A percentile compares a stretch with the other conserved stretches of the same genome.
These are phyloP conservation scores for Drosophila azteca DNA, from an alignment of 1,140 invertebrate genomes.

Conservation along the genomic window DNA sequence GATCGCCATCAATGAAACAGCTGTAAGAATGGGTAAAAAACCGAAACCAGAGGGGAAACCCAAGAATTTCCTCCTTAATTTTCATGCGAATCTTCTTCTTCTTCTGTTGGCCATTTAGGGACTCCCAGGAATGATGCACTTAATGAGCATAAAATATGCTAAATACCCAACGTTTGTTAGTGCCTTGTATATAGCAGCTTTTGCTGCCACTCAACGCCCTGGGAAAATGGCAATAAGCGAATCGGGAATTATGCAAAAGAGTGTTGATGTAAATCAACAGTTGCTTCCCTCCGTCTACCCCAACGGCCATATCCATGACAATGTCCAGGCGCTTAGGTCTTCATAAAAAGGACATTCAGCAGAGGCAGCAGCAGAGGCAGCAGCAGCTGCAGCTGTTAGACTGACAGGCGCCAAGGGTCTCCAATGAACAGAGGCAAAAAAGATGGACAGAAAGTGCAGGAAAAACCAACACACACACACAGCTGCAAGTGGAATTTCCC, in stretches of 20 bases:
- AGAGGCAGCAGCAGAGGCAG: too few species aligned
- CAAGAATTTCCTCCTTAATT: constrained; percentile 7
- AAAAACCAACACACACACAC: too few species aligned
- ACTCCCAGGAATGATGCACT: constrained; percentile 46
- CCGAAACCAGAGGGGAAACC: neutral
- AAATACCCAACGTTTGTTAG: constrained; percentile 45
- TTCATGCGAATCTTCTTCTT: constrained; percentile 6
- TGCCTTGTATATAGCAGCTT: neutral
- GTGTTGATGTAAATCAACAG: constrained; percentile 44
- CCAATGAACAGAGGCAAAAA: too few species aligned
- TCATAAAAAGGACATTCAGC: too few species aligned
- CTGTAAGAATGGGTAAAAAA: too few species aligned
- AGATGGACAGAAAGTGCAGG: too few species aligned
- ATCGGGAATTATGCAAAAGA: constrained; percentile 51
- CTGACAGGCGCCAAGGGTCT: too few species aligned
- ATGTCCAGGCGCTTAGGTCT: neutral
- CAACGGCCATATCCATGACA: constrained; percentile 40
- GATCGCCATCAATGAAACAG: constrained; percentile 61
- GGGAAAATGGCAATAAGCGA: constrained; percentile 20
- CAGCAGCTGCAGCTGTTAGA: too few species aligned
- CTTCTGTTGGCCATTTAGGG: constrained; percentile 42
- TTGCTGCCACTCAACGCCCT: neutral
- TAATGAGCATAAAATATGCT: constrained; percentile 70
- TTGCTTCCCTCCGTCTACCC: constrained; percentile 8
- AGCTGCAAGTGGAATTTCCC: too few species aligned